These are phyloP conservation scores for Saturnia japonica DNA, from an alignment of 2,888 invertebrate species.

Conservation along the genomic window DNA sequence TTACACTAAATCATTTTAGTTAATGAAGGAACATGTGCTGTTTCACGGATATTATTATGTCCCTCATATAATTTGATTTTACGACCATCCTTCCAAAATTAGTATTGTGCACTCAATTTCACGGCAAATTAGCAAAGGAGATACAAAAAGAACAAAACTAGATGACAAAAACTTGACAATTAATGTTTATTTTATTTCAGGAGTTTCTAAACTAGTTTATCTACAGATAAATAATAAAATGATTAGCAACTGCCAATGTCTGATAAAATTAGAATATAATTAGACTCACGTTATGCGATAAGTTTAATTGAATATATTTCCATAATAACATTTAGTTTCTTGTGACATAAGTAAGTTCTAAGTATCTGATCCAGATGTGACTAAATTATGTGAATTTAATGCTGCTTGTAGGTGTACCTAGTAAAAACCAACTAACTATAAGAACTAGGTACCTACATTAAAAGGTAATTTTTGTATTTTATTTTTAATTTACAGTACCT, in stretches of 20 bases:
- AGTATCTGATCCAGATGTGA: too few relatives aligned
- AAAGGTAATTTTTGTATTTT: too few relatives aligned
- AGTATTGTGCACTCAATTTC: slow-evolving; percentile 26
- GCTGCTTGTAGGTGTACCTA: too few relatives aligned
- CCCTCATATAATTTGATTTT: slow-evolving; percentile 20
- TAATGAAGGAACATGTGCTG: slow-evolving; percentile 13
- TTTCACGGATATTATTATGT: slow-evolving; percentile 23
- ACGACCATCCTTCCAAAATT: slow-evolving; percentile 20
- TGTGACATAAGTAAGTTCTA: too few relatives aligned
- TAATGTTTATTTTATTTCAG: neutral
- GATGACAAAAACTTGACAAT: neutral
- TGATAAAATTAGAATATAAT: neutral
- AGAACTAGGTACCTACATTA: too few relatives aligned
- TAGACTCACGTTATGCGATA: neutral
- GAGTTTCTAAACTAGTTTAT: neutral
- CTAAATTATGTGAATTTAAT: too few relatives aligned
- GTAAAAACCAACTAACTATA: too few relatives aligned
- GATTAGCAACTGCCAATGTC: neutral
- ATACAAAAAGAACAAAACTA: slow-evolving; percentile 24
- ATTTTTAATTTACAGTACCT: too few relatives aligned
- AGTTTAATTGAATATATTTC: neutral
- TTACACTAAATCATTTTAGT: slow-evolving; percentile 9
- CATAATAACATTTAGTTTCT: too few relatives aligned
- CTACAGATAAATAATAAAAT: neutral
- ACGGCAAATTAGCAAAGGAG: slow-evolving; percentile 25